Conservation (phyloP, 2,797 vertebrate genomes). For the Emydoidea blandingii region DNA sequence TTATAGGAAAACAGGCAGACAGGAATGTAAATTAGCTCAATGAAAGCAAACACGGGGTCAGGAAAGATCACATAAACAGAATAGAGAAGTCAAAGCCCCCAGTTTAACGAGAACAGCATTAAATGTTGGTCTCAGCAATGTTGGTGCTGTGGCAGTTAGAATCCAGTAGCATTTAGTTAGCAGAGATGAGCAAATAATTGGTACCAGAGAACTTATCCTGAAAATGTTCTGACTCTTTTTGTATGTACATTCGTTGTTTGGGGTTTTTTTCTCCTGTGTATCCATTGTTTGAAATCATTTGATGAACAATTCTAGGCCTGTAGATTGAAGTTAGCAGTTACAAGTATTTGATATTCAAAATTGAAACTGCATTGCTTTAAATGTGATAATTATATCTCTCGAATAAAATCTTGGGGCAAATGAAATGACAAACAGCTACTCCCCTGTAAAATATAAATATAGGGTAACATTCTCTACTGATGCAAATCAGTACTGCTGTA, state of each 20-base stretch:
- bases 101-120: constrained; percentile 29
- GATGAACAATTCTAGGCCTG: constrained; percentile 17
- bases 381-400: not conserved
- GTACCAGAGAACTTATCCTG: constrained; percentile 39
- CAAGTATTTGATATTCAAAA: not conserved
- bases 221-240: constrained; percentile 23
- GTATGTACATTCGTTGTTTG: not conserved
- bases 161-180: constrained; percentile 45
- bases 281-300: not conserved
- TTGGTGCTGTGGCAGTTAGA: constrained; percentile 26
- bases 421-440: not conserved
- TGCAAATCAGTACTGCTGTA: not conserved
- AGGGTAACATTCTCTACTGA: not conserved
- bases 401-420: not conserved
- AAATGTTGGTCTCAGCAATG: constrained; percentile 28
- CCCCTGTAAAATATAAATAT: not conserved
- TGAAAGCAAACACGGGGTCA: constrained; percentile 29
- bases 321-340: not conserved
- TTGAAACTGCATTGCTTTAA: not conserved
- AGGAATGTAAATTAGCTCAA: constrained; percentile 38
- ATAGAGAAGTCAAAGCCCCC: constrained; percentile 26
- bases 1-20: constrained; percentile 36
- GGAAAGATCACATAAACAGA: not conserved
- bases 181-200: constrained; percentile 7
- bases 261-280: not conserved